These are phyloP conservation scores for Plagodis pulveraria DNA, from an alignment of 2,888 invertebrate species.

Conservation along the genomic window DNA sequence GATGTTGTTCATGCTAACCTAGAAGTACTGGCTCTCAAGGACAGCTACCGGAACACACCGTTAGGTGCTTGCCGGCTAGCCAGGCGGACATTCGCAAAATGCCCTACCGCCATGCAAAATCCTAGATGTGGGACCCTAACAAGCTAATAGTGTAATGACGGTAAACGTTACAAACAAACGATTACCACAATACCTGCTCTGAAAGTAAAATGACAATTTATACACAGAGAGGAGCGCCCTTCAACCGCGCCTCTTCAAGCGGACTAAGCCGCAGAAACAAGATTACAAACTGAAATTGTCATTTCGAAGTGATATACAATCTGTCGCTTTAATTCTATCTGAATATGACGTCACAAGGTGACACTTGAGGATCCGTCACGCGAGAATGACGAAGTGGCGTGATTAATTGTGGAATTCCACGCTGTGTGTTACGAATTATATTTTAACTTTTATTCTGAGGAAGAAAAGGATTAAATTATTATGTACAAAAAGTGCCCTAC, in stretches of 20 bases:
- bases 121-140: no score
- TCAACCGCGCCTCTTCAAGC: slow-evolving; percentile 3
- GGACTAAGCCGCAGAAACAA: neutral
- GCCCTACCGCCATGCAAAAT: no score
- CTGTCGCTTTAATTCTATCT: slow-evolving; percentile 23
- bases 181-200: no score
- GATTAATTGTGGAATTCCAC: slow-evolving; percentile 34
- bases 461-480: slow-evolving; percentile 3
- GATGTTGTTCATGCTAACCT: no score
- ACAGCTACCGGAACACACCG: no score
- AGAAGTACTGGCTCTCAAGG: no score
- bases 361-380: slow-evolving; percentile 26
- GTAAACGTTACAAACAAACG: no score
- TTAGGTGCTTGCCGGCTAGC: no score
- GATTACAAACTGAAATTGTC: neutral
- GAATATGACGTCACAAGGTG: slow-evolving; percentile 24
- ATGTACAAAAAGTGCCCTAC: neutral
- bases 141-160: no score
- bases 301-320: slow-evolving; percentile 15
- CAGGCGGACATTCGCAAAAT: no score
- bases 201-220: no score
- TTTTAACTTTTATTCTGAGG: slow-evolving; percentile 29
- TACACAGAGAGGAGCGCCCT: no score
- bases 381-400: slow-evolving; percentile 19
- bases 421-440: slow-evolving; percentile 25